Evolutionary conservation across 2,113 vertebrate genomes (phyloP).

Genomic region (Fulica atra): DNA sequence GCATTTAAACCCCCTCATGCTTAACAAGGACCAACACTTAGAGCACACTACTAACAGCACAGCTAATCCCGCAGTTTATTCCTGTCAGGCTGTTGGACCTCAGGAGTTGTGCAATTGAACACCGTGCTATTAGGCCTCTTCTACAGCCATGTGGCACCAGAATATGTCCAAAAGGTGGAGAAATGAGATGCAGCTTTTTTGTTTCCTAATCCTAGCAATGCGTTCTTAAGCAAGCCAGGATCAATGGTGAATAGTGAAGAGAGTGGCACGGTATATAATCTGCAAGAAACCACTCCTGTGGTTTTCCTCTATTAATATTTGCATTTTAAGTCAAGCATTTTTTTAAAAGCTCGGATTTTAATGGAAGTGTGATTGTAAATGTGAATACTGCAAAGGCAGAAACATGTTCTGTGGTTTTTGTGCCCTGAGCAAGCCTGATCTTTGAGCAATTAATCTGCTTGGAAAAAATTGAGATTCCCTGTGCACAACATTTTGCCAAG

Average conservation of each 20-base stretch:
- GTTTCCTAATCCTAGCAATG: not conserved
- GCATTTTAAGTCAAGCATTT: not conserved
- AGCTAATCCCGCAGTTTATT: not conserved
- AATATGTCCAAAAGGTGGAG: not conserved
- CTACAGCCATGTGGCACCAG: not conserved
- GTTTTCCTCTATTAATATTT: not conserved
- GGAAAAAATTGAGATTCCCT: constrained; percentile 52
- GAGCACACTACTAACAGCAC: not conserved
- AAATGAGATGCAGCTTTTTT: not conserved
- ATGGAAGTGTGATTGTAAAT: not conserved
- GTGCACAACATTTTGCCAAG: constrained; percentile 28
- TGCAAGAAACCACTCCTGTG: not conserved
- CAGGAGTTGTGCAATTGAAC: not conserved
- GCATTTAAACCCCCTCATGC: not conserved
- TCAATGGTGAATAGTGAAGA: not conserved
- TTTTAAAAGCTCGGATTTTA: not conserved
- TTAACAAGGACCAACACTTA: not conserved
- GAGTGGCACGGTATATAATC: not conserved
- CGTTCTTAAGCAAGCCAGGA: not conserved
- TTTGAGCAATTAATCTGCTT: constrained; percentile 46
- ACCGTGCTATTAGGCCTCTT: not conserved
- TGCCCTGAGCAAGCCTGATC: not conserved
- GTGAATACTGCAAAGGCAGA: not conserved
- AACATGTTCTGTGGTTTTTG: constrained; percentile 7
- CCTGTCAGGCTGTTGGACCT: not conserved